Base-by-base conservation (phyloP, 2,888 invertebrate genomes). In the Plusia festucae region DNA sequence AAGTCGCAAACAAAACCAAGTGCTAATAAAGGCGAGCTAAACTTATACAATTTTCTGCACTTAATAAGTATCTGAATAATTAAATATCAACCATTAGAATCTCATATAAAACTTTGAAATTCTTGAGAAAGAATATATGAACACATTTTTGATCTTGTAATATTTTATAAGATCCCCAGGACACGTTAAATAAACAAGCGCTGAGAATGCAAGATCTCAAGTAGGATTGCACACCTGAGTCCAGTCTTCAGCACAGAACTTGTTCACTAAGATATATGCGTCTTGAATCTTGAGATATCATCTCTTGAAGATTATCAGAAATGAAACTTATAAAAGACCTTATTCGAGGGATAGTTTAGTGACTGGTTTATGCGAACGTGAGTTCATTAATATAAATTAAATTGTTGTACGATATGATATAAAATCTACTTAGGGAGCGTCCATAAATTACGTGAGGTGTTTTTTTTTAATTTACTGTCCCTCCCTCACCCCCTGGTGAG, bases 211-310 rank as follows among this genome's bases (percentile, higher is more conserved):
- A 8, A 20, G 1, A 20, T 2, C 46, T 49, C 46, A 18, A 49
- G 46, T 20, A 9, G 13, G 11, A 49, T 49, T 11, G 20, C 46
- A 20, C 46, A 49, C 46, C 46, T 49, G 46, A 20, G 46, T 9
- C 46, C 40, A 40, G n/a, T 40, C n/a, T 6, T 3, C 5, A 40
- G n/a, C 34, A 34, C 34, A 34, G 40, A n/a, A 40, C 40, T 40
- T n/a, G 40, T 40, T 40, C n/a, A n/a, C 40, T 40, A n/a, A 40
- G 40, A 40, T n/a, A 40, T 40, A 40, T 40, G 40, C 5, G n/a
- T 40, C n/a, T 1, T n/a, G 4, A 0, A 40, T 40, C n/a, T n/a
- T n/a, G 7, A 7, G 40, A n/a, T 40, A n/a, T 40, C 15, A 9
- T 13, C n/a, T n/a, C 3, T n/a, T 15, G n/a, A 40, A 40, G 40